Evolutionary conservation across 2,888 invertebrate species (phyloP).

Genomic region (Autographa gamma): DNA sequence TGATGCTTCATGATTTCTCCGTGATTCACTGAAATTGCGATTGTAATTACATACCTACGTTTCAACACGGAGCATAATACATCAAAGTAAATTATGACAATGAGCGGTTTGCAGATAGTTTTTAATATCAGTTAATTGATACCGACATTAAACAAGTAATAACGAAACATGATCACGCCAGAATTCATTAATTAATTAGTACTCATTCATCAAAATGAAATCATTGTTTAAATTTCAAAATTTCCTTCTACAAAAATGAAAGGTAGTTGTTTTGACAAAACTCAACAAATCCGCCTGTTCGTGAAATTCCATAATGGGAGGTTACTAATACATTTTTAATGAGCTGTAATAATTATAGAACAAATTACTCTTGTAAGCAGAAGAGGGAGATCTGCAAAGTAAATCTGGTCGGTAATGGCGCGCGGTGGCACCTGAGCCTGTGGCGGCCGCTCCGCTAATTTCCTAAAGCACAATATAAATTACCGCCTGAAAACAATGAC

Average conservation of each 20-base stretch:
- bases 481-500: constrained; percentile 83
- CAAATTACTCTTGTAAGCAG: constrained; percentile 76
- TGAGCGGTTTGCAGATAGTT: constrained; percentile 28
- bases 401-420: constrained; percentile 81
- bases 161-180: constrained; percentile 46
- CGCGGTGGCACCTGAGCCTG: constrained; percentile 79
- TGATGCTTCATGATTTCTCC: constrained; percentile 31
- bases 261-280: constrained; percentile 18
- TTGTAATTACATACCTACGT: constrained; percentile 24
- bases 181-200: constrained; percentile 62
- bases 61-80: constrained; percentile 34
- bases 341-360: constrained; percentile 77
- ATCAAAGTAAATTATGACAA: constrained; percentile 31
- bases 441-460: constrained; percentile 76
- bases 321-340: constrained; percentile 77
- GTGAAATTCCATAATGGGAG: constrained; percentile 49
- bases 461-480: constrained; percentile 84
- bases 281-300: constrained; percentile 46
- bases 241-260: constrained; percentile 22
- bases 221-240: constrained; percentile 53
- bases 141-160: constrained; percentile 59
- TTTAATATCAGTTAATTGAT: constrained; percentile 48
- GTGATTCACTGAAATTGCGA: constrained; percentile 42
- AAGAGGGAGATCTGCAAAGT: constrained; percentile 69
- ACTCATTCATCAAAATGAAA: constrained; percentile 55